phyloP scores from a whole-genome alignment of 2,797 vertebrate species.

The Enteromius fasciolatus region DNA sequence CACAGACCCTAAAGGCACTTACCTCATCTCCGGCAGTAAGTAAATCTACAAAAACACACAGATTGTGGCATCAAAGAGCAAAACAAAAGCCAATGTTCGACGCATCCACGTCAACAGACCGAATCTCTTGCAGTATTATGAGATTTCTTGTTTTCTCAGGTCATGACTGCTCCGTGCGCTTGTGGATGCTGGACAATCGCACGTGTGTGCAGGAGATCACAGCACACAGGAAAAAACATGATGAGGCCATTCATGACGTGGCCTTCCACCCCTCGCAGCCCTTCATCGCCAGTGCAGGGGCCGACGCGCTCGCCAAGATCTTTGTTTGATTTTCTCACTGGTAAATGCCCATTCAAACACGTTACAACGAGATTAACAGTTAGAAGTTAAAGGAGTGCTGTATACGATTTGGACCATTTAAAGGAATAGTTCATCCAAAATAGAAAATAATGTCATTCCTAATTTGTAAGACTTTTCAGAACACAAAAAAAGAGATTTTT shows the following conservation, averaged over 20 bases:
- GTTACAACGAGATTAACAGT: neutral
- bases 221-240: conserved; percentile 90
- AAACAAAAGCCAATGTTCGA: neutral
- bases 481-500: no score
- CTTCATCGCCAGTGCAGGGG: conserved; percentile 87
- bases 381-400: neutral
- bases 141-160: conserved; percentile 68
- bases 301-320: conserved; percentile 91
- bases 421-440: neutral
- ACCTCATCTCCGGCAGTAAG: conserved; percentile 93
- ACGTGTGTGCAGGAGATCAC: conserved; percentile 94
- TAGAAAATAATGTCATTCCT: no score
- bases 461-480: no score
- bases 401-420: neutral
- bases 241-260: conserved; percentile 90
- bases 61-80: neutral
- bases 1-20: conserved; percentile 89
- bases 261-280: conserved; percentile 89
- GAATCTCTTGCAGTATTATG: neutral
- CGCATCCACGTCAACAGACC: conserved; percentile 1
- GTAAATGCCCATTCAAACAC: conserved; percentile 57
- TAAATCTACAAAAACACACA: conserved; percentile 41
- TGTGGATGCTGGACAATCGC: conserved; percentile 91
- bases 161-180: conserved; percentile 90
- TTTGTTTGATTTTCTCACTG: conserved; percentile 81